Percentiles rank a stretch among this genome's conserved stretches.
Conservation (phyloP, 2,888 invertebrate genomes). For the Lepas anatifera region DNA sequence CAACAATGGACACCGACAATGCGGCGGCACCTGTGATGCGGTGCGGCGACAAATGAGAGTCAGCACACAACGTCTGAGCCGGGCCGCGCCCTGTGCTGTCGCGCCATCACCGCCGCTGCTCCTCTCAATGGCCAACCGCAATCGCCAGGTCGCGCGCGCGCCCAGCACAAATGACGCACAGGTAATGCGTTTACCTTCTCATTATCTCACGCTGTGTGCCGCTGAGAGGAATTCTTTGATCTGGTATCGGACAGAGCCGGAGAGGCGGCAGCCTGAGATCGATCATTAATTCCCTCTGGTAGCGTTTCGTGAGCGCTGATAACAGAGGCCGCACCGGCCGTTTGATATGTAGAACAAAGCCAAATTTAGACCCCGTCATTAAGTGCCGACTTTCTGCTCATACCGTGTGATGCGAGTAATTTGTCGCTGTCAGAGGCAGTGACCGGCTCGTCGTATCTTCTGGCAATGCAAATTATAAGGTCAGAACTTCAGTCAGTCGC, state of each 20-base stretch:
- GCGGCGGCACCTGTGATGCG: neutral
- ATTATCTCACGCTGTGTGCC: conserved; percentile 4
- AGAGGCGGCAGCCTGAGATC: neutral
- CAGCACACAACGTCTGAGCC: too few relatives aligned
- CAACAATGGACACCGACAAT: neutral
- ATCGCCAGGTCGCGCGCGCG: neutral
- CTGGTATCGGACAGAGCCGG: neutral
- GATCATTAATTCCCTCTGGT: conserved; percentile 6
- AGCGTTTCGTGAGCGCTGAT: neutral
- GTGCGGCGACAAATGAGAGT: neutral
- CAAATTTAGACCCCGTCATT: neutral
- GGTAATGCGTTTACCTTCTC: conserved; percentile 10
- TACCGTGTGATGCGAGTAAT: neutral
- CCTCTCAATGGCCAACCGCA: neutral
- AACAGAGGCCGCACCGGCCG: neutral
- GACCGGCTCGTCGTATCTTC: too few relatives aligned
- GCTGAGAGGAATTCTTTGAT: conserved; percentile 5
- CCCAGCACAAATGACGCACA: neutral
- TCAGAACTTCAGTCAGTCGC: too few relatives aligned
- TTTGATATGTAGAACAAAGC: conserved; percentile 11
- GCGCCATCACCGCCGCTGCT: neutral
- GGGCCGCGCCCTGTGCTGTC: neutral
- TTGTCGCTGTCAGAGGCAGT: neutral
- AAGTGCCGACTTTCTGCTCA: neutral
- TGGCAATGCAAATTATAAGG: neutral